Evolutionary conservation across 2,113 vertebrate genomes (phyloP).

Genomic region (Stercorarius parasiticus): DNA sequence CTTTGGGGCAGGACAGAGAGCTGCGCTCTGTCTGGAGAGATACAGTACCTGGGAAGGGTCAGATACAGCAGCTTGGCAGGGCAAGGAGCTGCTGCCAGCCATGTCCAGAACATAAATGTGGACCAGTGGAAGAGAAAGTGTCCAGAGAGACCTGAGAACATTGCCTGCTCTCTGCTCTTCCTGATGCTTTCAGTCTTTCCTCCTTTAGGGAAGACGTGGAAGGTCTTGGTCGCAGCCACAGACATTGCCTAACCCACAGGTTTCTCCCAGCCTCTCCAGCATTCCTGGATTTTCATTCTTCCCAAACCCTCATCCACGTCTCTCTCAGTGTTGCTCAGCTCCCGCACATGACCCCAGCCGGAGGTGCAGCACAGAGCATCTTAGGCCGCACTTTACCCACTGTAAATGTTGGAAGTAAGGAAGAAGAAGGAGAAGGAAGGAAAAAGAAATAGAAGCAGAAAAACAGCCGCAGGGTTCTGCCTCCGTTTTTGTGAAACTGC

Average conservation of each 20-base stretch:
- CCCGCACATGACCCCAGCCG: neutral
- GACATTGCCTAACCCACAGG: neutral
- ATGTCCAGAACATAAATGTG: neutral
- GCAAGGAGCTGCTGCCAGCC: neutral
- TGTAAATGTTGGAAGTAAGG: neutral
- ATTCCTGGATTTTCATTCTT: neutral
- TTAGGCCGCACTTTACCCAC: slow-evolving; percentile 2
- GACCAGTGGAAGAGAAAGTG: neutral
- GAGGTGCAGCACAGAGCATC: neutral
- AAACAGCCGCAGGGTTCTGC: neutral
- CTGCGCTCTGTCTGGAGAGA: neutral
- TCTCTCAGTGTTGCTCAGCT: neutral
- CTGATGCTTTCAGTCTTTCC: neutral
- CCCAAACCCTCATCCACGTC: neutral
- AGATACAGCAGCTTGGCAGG: neutral
- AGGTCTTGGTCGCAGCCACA: neutral
- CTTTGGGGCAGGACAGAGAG: neutral
- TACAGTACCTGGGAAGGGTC: neutral
- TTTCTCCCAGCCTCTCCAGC: neutral
- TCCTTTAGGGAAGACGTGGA: neutral
- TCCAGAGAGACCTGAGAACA: neutral
- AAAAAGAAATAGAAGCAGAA: neutral
- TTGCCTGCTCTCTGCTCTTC: neutral
- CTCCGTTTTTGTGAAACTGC: neutral
- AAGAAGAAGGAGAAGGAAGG: slow-evolving; percentile 39